These are phyloP conservation scores for Chauna torquata DNA, from an alignment of 2,113 vertebrate species.

Conservation along the genomic window DNA sequence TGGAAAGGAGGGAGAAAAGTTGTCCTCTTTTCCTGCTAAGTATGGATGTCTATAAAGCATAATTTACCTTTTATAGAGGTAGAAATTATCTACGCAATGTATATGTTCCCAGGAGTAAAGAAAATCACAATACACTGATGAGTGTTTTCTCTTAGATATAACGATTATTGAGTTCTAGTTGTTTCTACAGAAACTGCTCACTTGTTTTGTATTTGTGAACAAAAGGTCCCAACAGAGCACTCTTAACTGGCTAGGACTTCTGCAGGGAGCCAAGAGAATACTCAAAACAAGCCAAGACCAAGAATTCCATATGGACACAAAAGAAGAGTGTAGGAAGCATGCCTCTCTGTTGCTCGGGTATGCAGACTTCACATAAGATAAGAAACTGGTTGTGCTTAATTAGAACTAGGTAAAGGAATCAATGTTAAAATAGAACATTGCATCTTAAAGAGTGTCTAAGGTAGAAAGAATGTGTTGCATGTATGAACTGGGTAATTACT, in stretches of 20 bases:
- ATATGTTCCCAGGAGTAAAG: background rate
- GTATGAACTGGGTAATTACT: background rate
- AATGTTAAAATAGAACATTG: background rate
- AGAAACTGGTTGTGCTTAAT: background rate
- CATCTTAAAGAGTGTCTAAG: background rate
- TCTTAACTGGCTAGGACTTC: background rate
- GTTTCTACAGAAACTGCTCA: background rate
- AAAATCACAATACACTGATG: background rate
- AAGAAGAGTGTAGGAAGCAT: background rate
- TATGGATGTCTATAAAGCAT: background rate
- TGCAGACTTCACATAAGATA: background rate
- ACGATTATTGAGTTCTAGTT: background rate
- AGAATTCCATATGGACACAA: background rate
- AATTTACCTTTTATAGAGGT: background rate
- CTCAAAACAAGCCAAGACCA: background rate
- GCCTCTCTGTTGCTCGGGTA: background rate
- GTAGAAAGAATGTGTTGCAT: background rate
- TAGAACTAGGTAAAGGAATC: background rate
- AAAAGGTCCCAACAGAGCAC: background rate
- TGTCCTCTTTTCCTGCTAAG: background rate
- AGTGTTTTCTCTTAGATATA: background rate
- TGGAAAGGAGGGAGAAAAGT: background rate
- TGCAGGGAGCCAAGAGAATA: background rate
- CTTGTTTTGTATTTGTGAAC: background rate
- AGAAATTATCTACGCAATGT: background rate